Evolutionary conservation across 2,797 vertebrate genomes (phyloP), one percentile per base, ranked within the genome.

Genomic region (Xenopus petersii): DNA sequence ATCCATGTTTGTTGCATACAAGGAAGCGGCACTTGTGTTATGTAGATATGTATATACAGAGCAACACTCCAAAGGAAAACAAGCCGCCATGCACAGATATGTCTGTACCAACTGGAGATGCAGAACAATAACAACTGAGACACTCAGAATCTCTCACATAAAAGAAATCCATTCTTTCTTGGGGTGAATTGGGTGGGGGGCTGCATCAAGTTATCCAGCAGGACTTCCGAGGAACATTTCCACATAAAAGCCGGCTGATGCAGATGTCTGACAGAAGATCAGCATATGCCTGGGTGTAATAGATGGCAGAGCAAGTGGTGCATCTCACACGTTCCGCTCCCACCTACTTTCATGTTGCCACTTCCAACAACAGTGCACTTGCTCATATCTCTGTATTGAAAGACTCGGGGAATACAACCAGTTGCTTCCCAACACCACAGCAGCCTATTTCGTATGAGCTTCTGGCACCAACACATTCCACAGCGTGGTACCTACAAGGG

Each of bases 251-350:
- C 36, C 13, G 2, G n/a, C 1, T 33, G 12, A 67, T 73, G 71
- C 71, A 59, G 76, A 71, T 71, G n/a, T 42, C 36, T 76, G 75
- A 76, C 55, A 67, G 63, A 65, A 60, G 71, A 78, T 68, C 75
- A 58, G 51, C 65, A 48, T 26, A 63, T 68, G 58, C 69, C 59
- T 78, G 60, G 15, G 65, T 54, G 71, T 21, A 56, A 74, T 30
- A 10, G 61, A 26, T 13, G 30, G 54, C 74, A 60, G 33, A 56
- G 73, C 48, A 42, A 55, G 67, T 24, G 54, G 30, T 21, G 54
- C 42, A 42, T 2, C 12, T 26, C 12, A 12, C 16, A 11, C 17
- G 54, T 42, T 55, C 33, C 26, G 47, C 6, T 21, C 21, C 33
- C 3, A 10, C 63, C 36, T 61, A 26, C 63, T 76, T 71, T 76